Conservation (phyloP, 1,140 invertebrate genomes). For the Liolophura sinensis region DNA sequence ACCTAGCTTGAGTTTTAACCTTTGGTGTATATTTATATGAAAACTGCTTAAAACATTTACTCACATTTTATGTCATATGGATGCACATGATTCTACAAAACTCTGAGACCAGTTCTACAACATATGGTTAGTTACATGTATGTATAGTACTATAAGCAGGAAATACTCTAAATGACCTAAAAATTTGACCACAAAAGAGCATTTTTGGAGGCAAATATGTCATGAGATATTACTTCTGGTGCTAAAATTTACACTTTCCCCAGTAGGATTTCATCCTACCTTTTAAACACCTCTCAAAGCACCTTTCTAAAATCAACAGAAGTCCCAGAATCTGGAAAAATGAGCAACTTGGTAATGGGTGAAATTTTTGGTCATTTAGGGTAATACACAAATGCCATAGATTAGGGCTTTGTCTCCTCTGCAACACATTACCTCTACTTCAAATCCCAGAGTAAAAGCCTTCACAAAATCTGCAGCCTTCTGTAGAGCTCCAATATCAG, state of each 20-base stretch:
- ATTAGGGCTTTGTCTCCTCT: neutral
- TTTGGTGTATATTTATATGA: neutral
- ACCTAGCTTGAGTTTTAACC: constrained; percentile 3
- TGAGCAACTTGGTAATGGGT: too few species aligned
- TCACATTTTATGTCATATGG: too few species aligned
- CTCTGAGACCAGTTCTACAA: neutral
- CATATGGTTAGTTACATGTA: neutral
- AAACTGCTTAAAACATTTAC: constrained; percentile 8
- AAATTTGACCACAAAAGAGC: too few species aligned
- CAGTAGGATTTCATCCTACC: too few species aligned
- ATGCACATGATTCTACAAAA: neutral
- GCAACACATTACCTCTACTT: constrained; percentile 73
- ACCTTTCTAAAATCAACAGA: too few species aligned
- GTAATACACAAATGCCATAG: neutral
- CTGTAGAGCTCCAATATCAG: constrained; percentile 88
- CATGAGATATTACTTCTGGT: too few species aligned
- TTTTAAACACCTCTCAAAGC: too few species aligned
- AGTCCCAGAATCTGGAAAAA: too few species aligned
- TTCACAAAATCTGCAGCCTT: constrained; percentile 98
- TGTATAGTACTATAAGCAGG: neutral
- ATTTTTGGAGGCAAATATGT: too few species aligned
- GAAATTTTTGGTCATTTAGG: neutral
- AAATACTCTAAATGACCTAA: neutral
- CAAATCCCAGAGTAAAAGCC: constrained; percentile 96
- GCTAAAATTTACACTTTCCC: too few species aligned